These are phyloP conservation scores for Eugnorisma glareosa DNA, from an alignment of 2,888 invertebrate genomes.

Conservation along the genomic window DNA sequence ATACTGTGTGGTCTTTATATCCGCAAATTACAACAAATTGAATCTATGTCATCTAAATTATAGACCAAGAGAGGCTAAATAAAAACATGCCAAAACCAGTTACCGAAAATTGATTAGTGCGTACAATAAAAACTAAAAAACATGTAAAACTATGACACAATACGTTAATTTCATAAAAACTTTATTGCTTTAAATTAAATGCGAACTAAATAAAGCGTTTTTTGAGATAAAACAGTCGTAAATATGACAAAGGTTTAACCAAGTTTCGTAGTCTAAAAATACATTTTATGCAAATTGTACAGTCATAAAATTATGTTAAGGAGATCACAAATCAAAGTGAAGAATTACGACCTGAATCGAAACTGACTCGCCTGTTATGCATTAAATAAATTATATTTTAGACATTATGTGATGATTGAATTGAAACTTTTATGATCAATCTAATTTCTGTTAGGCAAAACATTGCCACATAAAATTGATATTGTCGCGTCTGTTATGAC, in stretches of 20 bases:
- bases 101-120: constrained; percentile 52
- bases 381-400: constrained; percentile 64
- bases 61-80: constrained; percentile 16
- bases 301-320: constrained; percentile 67
- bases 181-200: constrained; percentile 52
- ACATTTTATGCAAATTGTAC: constrained; percentile 65
- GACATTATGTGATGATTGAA: constrained; percentile 64
- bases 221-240: constrained; percentile 49
- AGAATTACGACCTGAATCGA: constrained; percentile 47
- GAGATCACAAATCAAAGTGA: constrained; percentile 65
- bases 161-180: constrained; percentile 47
- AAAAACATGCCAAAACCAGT: constrained; percentile 35
- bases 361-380: constrained; percentile 53
- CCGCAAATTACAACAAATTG: constrained; percentile 26
- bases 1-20: constrained; percentile 13
- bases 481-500: constrained; percentile 54
- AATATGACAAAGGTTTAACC: constrained; percentile 46
- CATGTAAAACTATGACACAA: constrained; percentile 42
- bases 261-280: constrained; percentile 47
- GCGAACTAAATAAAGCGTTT: constrained; percentile 43
- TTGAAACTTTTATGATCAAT: constrained; percentile 64
- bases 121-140: constrained; percentile 48
- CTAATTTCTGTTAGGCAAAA: constrained; percentile 51
- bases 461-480: constrained; percentile 52
- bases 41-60: constrained; percentile 13